phyloP scores from a whole-genome alignment of 1,140 invertebrate species.

The Stenopsyche tienmushanensis region DNA sequence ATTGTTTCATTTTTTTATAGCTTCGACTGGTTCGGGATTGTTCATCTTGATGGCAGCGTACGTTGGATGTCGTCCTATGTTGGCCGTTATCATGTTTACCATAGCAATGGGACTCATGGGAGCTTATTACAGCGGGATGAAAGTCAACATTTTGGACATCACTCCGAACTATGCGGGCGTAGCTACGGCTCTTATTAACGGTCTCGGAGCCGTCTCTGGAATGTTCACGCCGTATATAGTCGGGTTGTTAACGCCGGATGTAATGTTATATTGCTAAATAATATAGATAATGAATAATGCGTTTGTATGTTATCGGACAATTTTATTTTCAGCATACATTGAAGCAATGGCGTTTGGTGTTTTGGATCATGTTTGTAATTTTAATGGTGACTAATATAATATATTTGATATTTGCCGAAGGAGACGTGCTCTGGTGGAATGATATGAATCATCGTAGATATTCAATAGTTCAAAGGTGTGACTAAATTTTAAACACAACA shows the following conservation, averaged over 20 bases:
- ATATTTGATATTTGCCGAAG: slow-evolving; percentile 65
- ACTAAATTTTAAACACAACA: too few relatives aligned
- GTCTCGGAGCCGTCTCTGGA: slow-evolving; percentile 72
- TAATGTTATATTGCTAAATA: slow-evolving; percentile 45
- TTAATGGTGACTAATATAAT: slow-evolving; percentile 66
- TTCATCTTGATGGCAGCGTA: slow-evolving; percentile 63
- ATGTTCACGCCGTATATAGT: slow-evolving; percentile 76
- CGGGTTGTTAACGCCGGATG: slow-evolving; percentile 72
- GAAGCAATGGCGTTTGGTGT: slow-evolving; percentile 70
- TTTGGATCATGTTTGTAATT: slow-evolving; percentile 70
- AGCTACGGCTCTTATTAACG: slow-evolving; percentile 78
- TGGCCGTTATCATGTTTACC: slow-evolving; percentile 63
- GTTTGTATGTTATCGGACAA: neutral
- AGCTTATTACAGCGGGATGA: slow-evolving; percentile 66
- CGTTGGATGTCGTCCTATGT: slow-evolving; percentile 55
- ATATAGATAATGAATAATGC: neutral
- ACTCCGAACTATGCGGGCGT: slow-evolving; percentile 76
- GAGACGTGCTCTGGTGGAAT: slow-evolving; percentile 67
- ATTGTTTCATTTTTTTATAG: slow-evolving; percentile 42
- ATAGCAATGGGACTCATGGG: slow-evolving; percentile 71
- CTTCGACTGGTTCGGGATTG: slow-evolving; percentile 58
- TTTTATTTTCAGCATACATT: neutral
- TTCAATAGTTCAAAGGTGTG: too few relatives aligned
- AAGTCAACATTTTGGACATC: slow-evolving; percentile 76
- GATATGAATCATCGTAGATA: too few relatives aligned